Evolutionary conservation across 2,888 invertebrate genomes (phyloP), one percentile per base, ranked within the genome.

Genomic region (Orthosia cruda): DNA sequence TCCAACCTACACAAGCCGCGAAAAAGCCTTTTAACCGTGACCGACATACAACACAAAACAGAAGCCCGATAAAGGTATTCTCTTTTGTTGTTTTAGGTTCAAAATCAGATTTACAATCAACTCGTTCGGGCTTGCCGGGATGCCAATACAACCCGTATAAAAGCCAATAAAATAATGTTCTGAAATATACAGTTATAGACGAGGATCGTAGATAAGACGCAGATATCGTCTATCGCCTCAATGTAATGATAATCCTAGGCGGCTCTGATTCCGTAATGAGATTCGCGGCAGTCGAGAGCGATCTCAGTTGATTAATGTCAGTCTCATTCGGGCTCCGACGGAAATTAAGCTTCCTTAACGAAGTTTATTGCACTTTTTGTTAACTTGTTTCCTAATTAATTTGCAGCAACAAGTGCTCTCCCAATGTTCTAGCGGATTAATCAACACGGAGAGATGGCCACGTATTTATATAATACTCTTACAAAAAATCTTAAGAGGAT

Each of bases 361-460:
- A 94, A 94, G 91, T 94, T 94, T 94, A 95, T 94, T 94, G 93
- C 94, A 95, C 89, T 95, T 95, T 95, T 95, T 95, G 94, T 93
- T 93, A 94, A 93, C 93, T 94, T 94, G 94, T 93, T 93, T 92
- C 90, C 92, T 94, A 94, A 94, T 94, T 95, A 95, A 94, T 95
- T 93, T 92, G 86, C 87, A 93, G 95, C 95, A 94, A 95, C 95
- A 95, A 95, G 95, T 95, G 90, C 89, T 87, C 81, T 73, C 59
- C 82, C 83, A 90, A 89, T 88, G 88, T 87, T 86, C 69, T 67
- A 79, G 77, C 45, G 79, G 83, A 88, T 89, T 88, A 88, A 89
- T 90, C 87, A 85, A 84, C 81, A 80, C 77, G 69, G 76, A 84
- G 67, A 84, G 86, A 74, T 64, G 55, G 71, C n/a, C 45, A 70